Evolutionary conservation across 1,140 invertebrate species (phyloP), one percentile per base, ranked within the genome.

Genomic region (Akabosia matsudoensis): DNA sequence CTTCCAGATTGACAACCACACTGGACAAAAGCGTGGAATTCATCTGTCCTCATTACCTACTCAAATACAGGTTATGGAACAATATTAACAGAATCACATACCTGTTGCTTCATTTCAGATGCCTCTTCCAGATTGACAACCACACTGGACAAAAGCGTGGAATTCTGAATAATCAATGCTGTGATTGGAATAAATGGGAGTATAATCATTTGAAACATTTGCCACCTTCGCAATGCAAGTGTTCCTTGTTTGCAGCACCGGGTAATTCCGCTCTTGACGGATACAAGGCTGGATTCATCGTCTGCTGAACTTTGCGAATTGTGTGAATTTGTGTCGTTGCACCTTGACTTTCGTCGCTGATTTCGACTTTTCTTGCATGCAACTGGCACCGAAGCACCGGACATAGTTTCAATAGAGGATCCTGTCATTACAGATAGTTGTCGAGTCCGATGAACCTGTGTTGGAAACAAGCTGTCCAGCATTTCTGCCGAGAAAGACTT

Each of bases 151-250:
- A 86, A 83, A 22, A 79, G 75, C 64, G 80, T 83, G 56, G 85
- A 87, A 79, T 88, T 86, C 74, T 86, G 85, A 24, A 83, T 77
- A n/a, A 86, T 83, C 18, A 86, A 82, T 2, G 83, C 84, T 13
- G 82, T 79, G 33, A 85, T 85, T 13, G 85, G 85, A 33, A 86
- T 83, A 78, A 86, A 85, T 1, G 84, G 84, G 7, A 86, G 76
- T 4, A 83, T 13, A 30, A 86, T 86, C 84, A 85, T 85, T 74
- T 85, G 84, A 33, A 83, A 77, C 33, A 76, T 31, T 64, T 51
- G 52, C 33, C 54, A 75, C 30, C 71, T 24, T 24, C 74, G 52
- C 28, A 54, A 73, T 0, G 51, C 70, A 2, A 24, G 51, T 1
- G 51, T 26, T 1, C 71, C 61, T 2, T 71, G 33, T 13, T 54